Evolutionary conservation across 2,113 vertebrate species (phyloP).

Genomic region (Epinephelus lanceolatus): DNA sequence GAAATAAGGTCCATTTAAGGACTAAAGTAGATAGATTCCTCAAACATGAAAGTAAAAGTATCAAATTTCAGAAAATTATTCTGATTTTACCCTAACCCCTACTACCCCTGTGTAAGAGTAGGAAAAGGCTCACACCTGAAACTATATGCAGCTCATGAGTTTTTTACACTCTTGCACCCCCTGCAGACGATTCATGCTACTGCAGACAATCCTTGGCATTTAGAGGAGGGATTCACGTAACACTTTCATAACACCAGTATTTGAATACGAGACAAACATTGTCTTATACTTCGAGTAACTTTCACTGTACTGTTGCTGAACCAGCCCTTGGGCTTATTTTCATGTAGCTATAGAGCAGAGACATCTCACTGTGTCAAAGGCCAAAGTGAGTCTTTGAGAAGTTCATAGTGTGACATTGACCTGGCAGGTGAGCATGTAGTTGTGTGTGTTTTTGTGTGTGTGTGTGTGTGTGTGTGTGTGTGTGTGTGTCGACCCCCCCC

Average conservation of each 20-base stretch:
- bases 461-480: slow-evolving; percentile 10
- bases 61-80: background rate
- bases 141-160: background rate
- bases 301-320: background rate
- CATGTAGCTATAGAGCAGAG: slow-evolving; percentile 21
- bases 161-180: background rate
- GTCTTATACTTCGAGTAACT: background rate
- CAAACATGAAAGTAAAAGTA: background rate
- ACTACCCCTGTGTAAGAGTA: too few species aligned
- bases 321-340: background rate
- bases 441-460: slow-evolving; percentile 29
- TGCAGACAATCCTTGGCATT: background rate
- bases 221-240: background rate
- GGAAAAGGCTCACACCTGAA: background rate
- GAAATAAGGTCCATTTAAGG: background rate
- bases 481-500: too few species aligned
- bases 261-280: background rate
- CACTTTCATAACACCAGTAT: background rate
- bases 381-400: slow-evolving; percentile 45
- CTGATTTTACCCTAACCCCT: too few species aligned
- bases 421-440: slow-evolving; percentile 55
- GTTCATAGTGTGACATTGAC: slow-evolving; percentile 41
- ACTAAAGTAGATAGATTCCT: background rate
- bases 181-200: slow-evolving; percentile 2
- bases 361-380: slow-evolving; percentile 43